Evolutionary conservation across 2,113 vertebrate genomes (phyloP), one percentile per base, ranked within the genome.

Genomic region (Heterotis niloticus): DNA sequence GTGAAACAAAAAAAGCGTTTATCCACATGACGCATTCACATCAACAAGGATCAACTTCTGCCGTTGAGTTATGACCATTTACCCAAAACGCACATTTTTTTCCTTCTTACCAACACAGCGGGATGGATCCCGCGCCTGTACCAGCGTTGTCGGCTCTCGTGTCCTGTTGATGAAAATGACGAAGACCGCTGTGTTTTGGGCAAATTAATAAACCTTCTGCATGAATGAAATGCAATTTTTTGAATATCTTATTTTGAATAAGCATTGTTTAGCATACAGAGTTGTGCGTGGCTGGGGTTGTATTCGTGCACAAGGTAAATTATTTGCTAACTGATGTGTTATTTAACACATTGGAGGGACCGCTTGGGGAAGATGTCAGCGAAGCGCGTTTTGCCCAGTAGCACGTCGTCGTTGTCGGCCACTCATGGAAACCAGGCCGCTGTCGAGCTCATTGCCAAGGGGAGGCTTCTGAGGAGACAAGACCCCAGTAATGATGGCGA

Each of bases 401-500:
- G 51, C 26, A 29, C 14, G 18, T 68, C 34, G 66, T n/a, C 14
- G 23, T 29, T 52, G 65, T 26, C 57, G 64, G 5, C 4, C 17
- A 11, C 29, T 16, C 10, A 26, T 52, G 66, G n/a, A 28, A 26
- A 56, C 14, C 10, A 44, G 12, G 29, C 59, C 60, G 7, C 59
- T 57, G 44, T 57, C 26, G 52, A 78, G 4, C 14, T 16, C 54
- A 59, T 66, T 23, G 52, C 24, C 23, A 29, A 68, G 23, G 65
- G 26, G 52, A 54, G n/a, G 62, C 60, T 52, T 44, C 65, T 13
- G 24, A n/a, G 28, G 59, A 60, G 74, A 64, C 74, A 20, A 57
- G 52, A 34, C 59, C 18, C 52, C 5, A 12, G 54, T 69, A 78
- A 78, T 69, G 66, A 78, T 67, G n/a, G 52, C 24, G 65, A 69